Percentiles rank a stretch among this genome's conserved stretches.
Conservation (phyloP, 1,140 invertebrate genomes). For the Lethrus apterus region DNA sequence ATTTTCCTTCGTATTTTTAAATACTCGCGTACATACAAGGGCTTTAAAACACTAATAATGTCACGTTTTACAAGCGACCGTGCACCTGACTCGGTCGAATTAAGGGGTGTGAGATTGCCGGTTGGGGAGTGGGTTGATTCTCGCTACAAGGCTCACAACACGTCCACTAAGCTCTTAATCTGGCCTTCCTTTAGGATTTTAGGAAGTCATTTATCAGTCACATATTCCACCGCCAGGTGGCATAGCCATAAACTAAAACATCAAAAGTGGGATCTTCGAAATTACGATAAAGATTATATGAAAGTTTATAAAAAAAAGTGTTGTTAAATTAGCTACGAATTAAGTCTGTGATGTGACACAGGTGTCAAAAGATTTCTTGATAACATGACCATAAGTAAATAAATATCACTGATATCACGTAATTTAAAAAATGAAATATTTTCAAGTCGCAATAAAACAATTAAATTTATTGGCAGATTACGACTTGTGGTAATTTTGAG, state of each 20-base stretch:
- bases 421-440: too few species aligned
- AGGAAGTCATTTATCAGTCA: conserved; percentile 56
- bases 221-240: conserved; percentile 33
- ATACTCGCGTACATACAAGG: conserved; percentile 18
- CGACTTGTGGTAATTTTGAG: too few species aligned
- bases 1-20: conserved; percentile 15
- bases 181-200: conserved; percentile 56
- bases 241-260: conserved; percentile 43
- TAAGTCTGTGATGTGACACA: too few species aligned
- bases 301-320: too few species aligned
- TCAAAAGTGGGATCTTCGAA: conserved; percentile 34
- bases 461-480: too few species aligned
- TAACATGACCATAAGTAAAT: too few species aligned
- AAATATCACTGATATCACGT: too few species aligned
- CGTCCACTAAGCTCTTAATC: conserved; percentile 53
- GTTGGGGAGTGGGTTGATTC: conserved; percentile 21
- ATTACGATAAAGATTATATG: conserved; percentile 23
- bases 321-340: too few species aligned
- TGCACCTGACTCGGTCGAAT: conserved; percentile 24
- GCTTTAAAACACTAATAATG: conserved; percentile 26
- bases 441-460: too few species aligned
- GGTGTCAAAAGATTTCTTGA: too few species aligned
- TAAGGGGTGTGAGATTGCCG: conserved; percentile 4
- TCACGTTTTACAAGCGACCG: conserved; percentile 26
- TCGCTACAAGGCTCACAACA: conserved; percentile 25